Base-by-base conservation (phyloP, 2,888 invertebrate genomes). In the Cistogaster globosa region DNA sequence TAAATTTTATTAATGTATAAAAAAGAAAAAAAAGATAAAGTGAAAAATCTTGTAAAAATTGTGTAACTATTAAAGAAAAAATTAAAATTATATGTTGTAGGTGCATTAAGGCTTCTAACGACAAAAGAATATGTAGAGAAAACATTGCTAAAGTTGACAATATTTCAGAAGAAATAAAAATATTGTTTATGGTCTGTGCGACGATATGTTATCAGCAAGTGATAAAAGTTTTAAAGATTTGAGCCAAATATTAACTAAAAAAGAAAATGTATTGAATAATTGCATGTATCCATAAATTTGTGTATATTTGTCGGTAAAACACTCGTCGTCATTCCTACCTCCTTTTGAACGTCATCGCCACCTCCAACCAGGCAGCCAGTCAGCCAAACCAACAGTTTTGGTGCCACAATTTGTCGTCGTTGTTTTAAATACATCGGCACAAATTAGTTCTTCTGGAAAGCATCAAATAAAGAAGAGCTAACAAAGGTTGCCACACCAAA, bases 271-370 rank as follows among this genome's bases (percentile, higher is more conserved):
- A 82, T 81, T 81, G 77, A 84, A 69, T 81, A 85, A 81, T 85
- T 85, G 76, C 85, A 85, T 85, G 85, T 85, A 85, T 85, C 85
- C 82, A 85, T 82, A 85, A 85, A 79, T 82, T 85, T 85, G 82
- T 85, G 85, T 85, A 82, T 82, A 85, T 82, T 78, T 85, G 82
- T 85, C 84, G 82, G 81, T 82, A 72, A 68, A 77, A 65, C 69
- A 78, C 84, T 82, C 85, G 45, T 82, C 78, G 74, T 85, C 82
- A 71, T 85, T 82, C 85, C 82, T 78, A 78, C 51, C 82, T 82
- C 75, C 75, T 85, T 77, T 78, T 79, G 69, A 82, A 85, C 82
- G 78, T 85, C 82, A 84, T 81, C 81, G 63, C 84, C 81, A 78
- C 84, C 82, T 82, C 78, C 82, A 85, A 79, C 42, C 72, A 83